Percentiles rank a stretch among this genome's conserved stretches.
Evolutionary conservation across 2,113 vertebrate genomes (phyloP).

Genomic region (Numenius arquata): DNA sequence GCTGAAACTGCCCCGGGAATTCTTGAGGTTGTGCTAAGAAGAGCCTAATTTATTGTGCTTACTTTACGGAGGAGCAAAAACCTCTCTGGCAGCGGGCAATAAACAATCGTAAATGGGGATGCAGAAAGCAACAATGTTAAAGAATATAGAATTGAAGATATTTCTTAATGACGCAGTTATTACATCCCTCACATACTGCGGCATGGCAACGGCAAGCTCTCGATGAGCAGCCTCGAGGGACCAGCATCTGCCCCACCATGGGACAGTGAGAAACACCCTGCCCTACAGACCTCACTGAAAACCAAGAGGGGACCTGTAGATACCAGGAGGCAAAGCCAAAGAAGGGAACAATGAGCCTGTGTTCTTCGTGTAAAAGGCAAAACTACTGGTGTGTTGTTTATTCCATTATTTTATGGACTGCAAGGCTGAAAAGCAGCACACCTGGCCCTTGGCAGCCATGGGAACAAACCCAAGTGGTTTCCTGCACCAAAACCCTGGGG

Average conservation of each 20-base stretch:
- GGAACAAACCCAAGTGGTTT: not conserved
- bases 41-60: not conserved
- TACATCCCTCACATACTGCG: fast-evolving
- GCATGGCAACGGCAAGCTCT: not conserved
- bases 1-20: not conserved
- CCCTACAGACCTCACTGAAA: not conserved
- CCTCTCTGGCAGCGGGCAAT: not conserved
- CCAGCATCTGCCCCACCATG: not conserved
- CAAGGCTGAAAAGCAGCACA: not conserved
- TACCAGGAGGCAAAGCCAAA: not conserved
- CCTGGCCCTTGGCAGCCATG: fast-evolving
- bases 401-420: not conserved
- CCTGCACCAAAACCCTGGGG: not conserved
- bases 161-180: not conserved
- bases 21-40: not conserved
- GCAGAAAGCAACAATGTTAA: not conserved
- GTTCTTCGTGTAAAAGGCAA: not conserved
- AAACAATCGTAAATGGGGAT: not conserved
- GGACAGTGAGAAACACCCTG: not conserved
- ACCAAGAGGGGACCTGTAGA: not conserved
- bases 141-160: not conserved
- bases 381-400: not conserved
- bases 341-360: not conserved
- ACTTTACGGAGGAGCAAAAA: not conserved
- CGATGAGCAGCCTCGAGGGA: not conserved